Conservation (phyloP, 2,888 invertebrate species). For the Cremastinae sp. region DNA sequence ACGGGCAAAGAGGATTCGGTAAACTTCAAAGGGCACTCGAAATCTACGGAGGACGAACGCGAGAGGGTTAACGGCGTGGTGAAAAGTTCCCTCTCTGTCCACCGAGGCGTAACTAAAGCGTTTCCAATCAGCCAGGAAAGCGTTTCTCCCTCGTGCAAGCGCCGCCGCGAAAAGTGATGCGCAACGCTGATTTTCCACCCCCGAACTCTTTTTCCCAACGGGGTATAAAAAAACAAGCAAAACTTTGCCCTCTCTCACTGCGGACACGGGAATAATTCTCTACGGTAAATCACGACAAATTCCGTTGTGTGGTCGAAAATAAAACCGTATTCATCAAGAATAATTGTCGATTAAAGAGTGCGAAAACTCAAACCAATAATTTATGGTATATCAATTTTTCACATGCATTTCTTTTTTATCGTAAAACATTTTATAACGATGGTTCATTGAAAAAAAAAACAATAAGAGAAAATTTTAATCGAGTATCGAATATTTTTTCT, state of each 20-base stretch:
- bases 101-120: constrained; percentile 55
- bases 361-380: too few species aligned
- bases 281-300: not conserved
- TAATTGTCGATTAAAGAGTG: too few species aligned
- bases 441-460: too few species aligned
- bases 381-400: too few species aligned
- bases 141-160: constrained; percentile 31
- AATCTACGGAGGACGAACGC: constrained; percentile 13
- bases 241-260: not conserved
- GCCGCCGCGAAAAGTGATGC: constrained; percentile 45
- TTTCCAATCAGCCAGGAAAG: constrained; percentile 59
- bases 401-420: too few species aligned
- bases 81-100: constrained; percentile 43
- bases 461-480: too few species aligned
- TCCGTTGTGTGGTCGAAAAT: too few species aligned
- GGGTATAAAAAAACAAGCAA: constrained; percentile 9
- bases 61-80: constrained; percentile 24
- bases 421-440: too few species aligned
- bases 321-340: too few species aligned
- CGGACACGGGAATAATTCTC: not conserved
- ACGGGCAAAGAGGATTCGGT: constrained; percentile 30
- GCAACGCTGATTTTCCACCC: constrained; percentile 56
- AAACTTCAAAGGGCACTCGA: constrained; percentile 57
- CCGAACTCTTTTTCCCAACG: constrained; percentile 36
- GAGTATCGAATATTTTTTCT: too few species aligned